Evolutionary conservation across 1,140 invertebrate species (phyloP), one percentile per base, ranked within the genome.

Genomic region (Drosophila kohkoa): DNA sequence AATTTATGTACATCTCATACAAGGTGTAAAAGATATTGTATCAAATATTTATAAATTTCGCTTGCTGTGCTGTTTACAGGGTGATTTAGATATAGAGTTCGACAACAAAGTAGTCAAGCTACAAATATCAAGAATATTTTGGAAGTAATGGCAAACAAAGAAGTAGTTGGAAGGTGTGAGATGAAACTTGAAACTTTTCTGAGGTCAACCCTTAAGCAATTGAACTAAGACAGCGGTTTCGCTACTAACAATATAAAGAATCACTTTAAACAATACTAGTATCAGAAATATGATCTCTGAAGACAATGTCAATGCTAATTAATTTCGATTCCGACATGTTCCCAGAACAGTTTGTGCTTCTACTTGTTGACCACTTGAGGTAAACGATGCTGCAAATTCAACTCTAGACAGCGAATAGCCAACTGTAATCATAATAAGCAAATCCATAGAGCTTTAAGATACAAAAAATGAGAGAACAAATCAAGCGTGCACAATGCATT

Each of bases 401-500:
- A 43, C 64, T 67, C 25, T 35, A 30, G 32, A 49, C 25, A 48
- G 15, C 20, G 35, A 30, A 58, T 69, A 68, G 30, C 52, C 66
- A 79, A 58, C 52, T 49, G 51, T 52, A 63, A 63, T 66, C 51
- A 72, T 63, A 62, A 72, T 63, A 74, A 28, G 57, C 51, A 46
- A 45, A 66, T 49, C 45, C 41, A 15, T 8, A 43, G 51, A 20
- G 35, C 38, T n/a, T 55, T 55, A 7, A 11, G 20, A 43, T 30
- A 64, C n/a, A 43, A 28, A 52, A 25, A 51, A 52, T 35, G 28
- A 20, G 59, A n/a, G 7, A 32, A 63, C 68, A 77, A 73, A 79
- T 79, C 74, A 73, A 68, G 52, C 46, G 51, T 46, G 49, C 71
- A 86, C 68, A 86, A 86, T 87, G 41, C 83, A 74, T 77, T 82